Evolutionary conservation across 2,888 invertebrate genomes (phyloP).

Genomic region (Strigamia maritima): DNA sequence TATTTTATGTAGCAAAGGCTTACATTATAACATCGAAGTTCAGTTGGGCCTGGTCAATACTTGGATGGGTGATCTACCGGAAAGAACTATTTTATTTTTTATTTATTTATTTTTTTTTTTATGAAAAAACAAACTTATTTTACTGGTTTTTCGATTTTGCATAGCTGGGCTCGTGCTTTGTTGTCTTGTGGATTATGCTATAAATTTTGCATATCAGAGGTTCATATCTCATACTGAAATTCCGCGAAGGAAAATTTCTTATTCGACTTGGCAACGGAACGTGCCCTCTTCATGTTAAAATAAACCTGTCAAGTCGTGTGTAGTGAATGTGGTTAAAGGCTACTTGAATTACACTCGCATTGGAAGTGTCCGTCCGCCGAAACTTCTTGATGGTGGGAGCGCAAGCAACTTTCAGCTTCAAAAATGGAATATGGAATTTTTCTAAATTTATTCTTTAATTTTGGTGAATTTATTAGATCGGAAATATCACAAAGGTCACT

Average conservation of each 20-base stretch:
- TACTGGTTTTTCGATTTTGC: neutral
- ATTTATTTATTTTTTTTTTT: too few relatives aligned
- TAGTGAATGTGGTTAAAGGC: neutral
- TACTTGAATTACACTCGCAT: neutral
- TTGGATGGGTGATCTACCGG: too few relatives aligned
- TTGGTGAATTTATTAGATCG: too few relatives aligned
- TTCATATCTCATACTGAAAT: neutral
- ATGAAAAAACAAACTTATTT: too few relatives aligned
- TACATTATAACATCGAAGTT: too few relatives aligned
- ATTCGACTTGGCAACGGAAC: neutral
- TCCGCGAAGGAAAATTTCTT: neutral
- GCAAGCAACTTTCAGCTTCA: neutral
- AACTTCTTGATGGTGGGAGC: neutral
- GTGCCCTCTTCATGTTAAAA: neutral
- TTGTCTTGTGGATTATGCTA: neutral
- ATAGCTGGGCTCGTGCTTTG: neutral
- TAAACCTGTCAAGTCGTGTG: constrained; percentile 4
- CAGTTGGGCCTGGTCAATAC: too few relatives aligned
- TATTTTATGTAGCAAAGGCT: too few relatives aligned
- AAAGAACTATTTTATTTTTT: too few relatives aligned
- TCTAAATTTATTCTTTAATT: neutral
- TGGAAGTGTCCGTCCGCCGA: neutral
- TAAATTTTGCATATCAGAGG: neutral
- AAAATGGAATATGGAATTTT: neutral
- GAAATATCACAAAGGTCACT: too few relatives aligned